A percentile compares a stretch with the other conserved stretches of the same genome.
These are phyloP conservation scores for Chaetodon trifasciatus DNA, from an alignment of 2,797 vertebrate genomes.

Conservation along the genomic window DNA sequence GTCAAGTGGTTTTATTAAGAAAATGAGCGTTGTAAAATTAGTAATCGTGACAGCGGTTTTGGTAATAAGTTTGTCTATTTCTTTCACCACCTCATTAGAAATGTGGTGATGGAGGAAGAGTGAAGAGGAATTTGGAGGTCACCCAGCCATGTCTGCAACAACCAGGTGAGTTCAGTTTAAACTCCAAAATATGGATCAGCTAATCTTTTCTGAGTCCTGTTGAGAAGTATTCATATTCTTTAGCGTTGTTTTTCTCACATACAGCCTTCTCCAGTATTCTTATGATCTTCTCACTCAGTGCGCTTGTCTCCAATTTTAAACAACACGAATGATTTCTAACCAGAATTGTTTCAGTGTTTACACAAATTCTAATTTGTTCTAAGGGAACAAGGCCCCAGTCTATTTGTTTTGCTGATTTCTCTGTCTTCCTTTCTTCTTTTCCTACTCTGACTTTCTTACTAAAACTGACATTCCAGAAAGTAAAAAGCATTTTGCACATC, in stretches of 20 bases:
- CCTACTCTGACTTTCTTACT: not conserved
- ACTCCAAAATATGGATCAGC: constrained; percentile 51
- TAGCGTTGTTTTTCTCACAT: not conserved
- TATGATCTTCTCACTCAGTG: not conserved
- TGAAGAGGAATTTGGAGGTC: constrained; percentile 80
- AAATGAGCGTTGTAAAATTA: no score
- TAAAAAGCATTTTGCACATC: not conserved
- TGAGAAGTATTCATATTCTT: not conserved
- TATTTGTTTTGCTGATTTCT: not conserved
- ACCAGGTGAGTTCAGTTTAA: constrained; percentile 81
- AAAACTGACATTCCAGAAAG: not conserved
- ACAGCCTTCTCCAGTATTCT: not conserved
- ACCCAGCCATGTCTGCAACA: constrained; percentile 62
- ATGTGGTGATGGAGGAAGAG: constrained; percentile 73
- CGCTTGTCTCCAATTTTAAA: not conserved
- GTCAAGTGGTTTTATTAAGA: no score
- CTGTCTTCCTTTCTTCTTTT: not conserved
- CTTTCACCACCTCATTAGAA: constrained; percentile 60
- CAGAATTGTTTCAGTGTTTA: no score
- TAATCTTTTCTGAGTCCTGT: not conserved
- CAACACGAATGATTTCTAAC: not conserved
- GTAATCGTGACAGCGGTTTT: no score
- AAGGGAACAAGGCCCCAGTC: not conserved
- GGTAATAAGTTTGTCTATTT: not conserved
- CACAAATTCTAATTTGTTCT: not conserved